Evolutionary conservation across 2,888 invertebrate species (phyloP).

Genomic region (Sycophila texana): DNA sequence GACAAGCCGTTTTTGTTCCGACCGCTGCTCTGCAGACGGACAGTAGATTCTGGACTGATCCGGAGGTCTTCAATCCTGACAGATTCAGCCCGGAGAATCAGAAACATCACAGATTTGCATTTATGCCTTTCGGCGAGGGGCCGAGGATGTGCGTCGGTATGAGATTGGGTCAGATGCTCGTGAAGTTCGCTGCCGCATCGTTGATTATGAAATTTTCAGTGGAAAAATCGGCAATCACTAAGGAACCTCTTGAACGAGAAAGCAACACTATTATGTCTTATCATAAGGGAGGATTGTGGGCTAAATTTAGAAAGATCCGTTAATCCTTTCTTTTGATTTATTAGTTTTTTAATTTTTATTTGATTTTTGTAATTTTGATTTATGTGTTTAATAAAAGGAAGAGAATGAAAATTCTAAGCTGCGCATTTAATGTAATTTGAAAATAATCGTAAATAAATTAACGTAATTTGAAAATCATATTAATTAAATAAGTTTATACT

Average conservation of each 20-base stretch:
- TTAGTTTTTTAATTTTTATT: too few relatives aligned
- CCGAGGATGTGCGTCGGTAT: slow-evolving; percentile 67
- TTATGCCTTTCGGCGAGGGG: slow-evolving; percentile 67
- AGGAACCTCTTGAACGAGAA: slow-evolving; percentile 16
- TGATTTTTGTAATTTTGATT: too few relatives aligned
- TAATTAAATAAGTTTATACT: too few relatives aligned
- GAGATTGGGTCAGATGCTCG: slow-evolving; percentile 62
- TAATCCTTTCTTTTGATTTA: too few relatives aligned
- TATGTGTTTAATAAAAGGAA: too few relatives aligned
- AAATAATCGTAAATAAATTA: too few relatives aligned
- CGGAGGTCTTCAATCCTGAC: slow-evolving; percentile 35
- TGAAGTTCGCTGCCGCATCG: slow-evolving; percentile 57
- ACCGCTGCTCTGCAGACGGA: slow-evolving; percentile 8
- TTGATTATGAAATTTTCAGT: background rate
- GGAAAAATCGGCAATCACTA: background rate
- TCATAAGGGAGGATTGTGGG: slow-evolving; percentile 29
- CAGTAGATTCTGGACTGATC: slow-evolving; percentile 29
- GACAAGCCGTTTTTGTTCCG: slow-evolving; percentile 58
- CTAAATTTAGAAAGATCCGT: background rate
- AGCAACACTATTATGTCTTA: background rate
- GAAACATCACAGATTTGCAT: slow-evolving; percentile 55
- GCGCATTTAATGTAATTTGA: too few relatives aligned
- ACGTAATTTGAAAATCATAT: too few relatives aligned
- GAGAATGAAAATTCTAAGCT: too few relatives aligned
- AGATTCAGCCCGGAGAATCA: slow-evolving; percentile 50